phyloP scores from a whole-genome alignment of 2,888 invertebrate genomes.

The Metopia argyrocephala region DNA sequence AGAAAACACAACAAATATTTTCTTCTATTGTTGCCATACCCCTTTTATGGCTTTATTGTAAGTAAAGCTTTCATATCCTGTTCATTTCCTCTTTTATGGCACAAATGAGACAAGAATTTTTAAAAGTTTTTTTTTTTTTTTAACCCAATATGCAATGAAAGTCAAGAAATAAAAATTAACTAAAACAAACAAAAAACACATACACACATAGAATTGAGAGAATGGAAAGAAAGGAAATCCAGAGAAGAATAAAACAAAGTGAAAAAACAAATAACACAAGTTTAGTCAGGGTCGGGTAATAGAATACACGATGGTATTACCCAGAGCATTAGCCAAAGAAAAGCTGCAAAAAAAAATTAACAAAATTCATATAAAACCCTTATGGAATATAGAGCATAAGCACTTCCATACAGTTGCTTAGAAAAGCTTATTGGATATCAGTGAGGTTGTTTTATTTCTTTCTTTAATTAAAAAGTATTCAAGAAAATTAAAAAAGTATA shows the following conservation, averaged over 20 bases:
- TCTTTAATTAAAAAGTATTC: too few relatives aligned
- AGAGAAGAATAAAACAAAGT: not conserved
- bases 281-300: not conserved
- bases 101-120: not conserved
- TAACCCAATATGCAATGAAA: not conserved
- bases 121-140: not conserved
- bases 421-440: too few relatives aligned
- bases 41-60: slow-evolving; percentile 3
- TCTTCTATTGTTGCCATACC: not conserved
- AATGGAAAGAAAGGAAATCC: not conserved
- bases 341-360: not conserved
- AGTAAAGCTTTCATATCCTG: not conserved
- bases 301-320: not conserved
- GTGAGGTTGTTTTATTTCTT: too few relatives aligned
- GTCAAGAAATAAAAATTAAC: not conserved
- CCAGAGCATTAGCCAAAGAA: not conserved
- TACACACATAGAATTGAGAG: not conserved
- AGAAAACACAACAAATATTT: not conserved
- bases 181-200: not conserved
- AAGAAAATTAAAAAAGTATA: too few relatives aligned
- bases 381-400: too few relatives aligned
- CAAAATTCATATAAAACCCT: not conserved
- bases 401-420: too few relatives aligned
- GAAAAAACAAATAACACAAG: not conserved
- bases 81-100: not conserved